phyloP scores from a whole-genome alignment of 1,140 invertebrate genomes.

The Panulirus ornatus region DNA sequence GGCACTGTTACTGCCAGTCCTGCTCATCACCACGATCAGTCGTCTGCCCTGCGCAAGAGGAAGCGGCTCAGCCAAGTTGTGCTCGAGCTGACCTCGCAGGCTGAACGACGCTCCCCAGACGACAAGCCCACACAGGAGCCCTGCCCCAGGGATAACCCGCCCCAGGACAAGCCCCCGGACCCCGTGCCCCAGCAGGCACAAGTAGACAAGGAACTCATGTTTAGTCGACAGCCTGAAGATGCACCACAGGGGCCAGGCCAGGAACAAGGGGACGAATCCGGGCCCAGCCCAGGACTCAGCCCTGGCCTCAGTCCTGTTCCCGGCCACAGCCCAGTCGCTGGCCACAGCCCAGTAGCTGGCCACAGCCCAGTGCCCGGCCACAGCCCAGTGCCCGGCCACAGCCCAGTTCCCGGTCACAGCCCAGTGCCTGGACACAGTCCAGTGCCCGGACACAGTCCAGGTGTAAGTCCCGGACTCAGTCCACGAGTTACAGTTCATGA shows the following conservation, averaged over 20 bases:
- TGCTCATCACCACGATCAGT: constrained; percentile 66
- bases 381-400: constrained; percentile 46
- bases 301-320: constrained; percentile 55
- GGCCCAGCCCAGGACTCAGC: constrained; percentile 53
- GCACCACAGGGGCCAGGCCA: constrained; percentile 54
- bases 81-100: constrained; percentile 83
- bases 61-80: constrained; percentile 87
- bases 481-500: constrained; percentile 69
- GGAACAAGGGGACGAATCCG: constrained; percentile 48
- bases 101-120: constrained; percentile 65
- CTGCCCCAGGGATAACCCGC: constrained; percentile 66
- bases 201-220: constrained; percentile 58
- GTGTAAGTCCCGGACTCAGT: constrained; percentile 64
- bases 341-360: constrained; percentile 45
- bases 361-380: constrained; percentile 47
- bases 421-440: constrained; percentile 47
- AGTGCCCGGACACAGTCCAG: constrained; percentile 39
- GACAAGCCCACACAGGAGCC: constrained; percentile 77
- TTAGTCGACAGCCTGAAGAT: constrained; percentile 67
- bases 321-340: constrained; percentile 51
- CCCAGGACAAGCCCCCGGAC: constrained; percentile 72
- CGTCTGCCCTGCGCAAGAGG: constrained; percentile 81
- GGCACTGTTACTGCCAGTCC: constrained; percentile 58
- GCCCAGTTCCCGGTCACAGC: constrained; percentile 21
- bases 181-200: constrained; percentile 60